These are phyloP conservation scores for Lysiphlebus fabarum DNA, from an alignment of 1,140 invertebrate species.

Conservation along the genomic window DNA sequence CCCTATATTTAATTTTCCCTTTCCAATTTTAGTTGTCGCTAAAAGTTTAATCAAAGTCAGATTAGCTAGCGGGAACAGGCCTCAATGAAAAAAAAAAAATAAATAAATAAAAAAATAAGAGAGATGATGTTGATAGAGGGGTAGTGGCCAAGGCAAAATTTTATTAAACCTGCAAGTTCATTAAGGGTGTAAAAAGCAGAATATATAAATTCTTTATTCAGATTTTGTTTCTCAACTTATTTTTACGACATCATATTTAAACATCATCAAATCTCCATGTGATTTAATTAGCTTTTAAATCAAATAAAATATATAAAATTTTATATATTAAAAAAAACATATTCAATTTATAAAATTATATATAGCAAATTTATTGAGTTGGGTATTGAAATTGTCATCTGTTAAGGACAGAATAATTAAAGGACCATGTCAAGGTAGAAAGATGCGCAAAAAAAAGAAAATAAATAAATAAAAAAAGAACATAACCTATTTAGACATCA, in stretches of 20 bases:
- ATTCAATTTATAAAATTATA: no score
- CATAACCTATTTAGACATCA: conserved; percentile 33
- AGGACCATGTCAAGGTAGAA: conserved; percentile 1
- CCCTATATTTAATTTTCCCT: conserved; percentile 25
- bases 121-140: no score
- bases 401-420: conserved; percentile 30
- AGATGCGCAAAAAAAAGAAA: background rate
- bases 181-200: conserved; percentile 22
- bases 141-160: conserved; percentile 20
- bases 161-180: conserved; percentile 33
- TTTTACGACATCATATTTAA: conserved; percentile 19
- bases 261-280: background rate
- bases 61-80: conserved; percentile 39
- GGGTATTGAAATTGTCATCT: background rate
- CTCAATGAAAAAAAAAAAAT: conserved; percentile 17
- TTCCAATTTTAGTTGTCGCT: conserved; percentile 50
- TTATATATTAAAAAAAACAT: background rate
- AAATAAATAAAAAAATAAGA: no score
- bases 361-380: background rate
- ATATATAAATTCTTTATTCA: conserved; percentile 4
- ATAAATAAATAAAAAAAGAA: background rate
- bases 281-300: background rate
- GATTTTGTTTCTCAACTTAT: conserved; percentile 20
- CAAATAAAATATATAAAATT: background rate
- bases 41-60: conserved; percentile 57